A percentile compares a stretch with the other conserved stretches of the same genome.
phyloP scores from a whole-genome alignment of 2,888 invertebrate genomes.

The Incurvaria masculella region DNA sequence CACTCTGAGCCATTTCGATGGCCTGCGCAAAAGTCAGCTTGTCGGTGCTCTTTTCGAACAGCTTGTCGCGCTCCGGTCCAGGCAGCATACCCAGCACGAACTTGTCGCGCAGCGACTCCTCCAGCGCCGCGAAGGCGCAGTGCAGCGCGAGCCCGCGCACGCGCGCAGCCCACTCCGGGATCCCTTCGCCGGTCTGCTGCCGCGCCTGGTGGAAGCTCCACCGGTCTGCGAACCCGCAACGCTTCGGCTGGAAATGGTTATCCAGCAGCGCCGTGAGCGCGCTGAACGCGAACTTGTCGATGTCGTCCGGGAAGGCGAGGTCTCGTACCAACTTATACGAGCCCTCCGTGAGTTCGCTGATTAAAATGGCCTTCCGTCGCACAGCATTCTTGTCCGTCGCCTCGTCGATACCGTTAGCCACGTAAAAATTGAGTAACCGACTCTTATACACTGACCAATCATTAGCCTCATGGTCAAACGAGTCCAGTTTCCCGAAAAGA shows the following conservation, averaged over 20 bases:
- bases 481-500: conserved; percentile 1
- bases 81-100: conserved; percentile 9
- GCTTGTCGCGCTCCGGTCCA: conserved; percentile 1
- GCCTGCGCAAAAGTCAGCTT: conserved; percentile 1
- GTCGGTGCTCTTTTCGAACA: neutral
- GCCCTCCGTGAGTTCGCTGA: conserved; percentile 1
- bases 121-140: conserved; percentile 2
- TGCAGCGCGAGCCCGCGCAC: conserved; percentile 1
- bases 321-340: neutral
- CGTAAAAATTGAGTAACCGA: too few relatives aligned
- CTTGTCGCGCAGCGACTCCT: neutral
- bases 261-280: neutral
- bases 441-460: too few relatives aligned
- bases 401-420: too few relatives aligned
- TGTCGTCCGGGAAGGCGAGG: neutral
- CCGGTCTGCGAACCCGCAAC: neutral
- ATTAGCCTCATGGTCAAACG: conserved; percentile 14
- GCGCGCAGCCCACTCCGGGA: conserved; percentile 2
- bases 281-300: neutral
- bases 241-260: conserved; percentile 1
- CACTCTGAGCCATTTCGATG: conserved; percentile 1
- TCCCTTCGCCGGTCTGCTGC: neutral
- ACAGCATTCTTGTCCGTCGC: too few relatives aligned
- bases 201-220: neutral
- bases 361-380: too few relatives aligned